Evolutionary conservation across 1,140 invertebrate genomes (phyloP), one percentile per base, ranked within the genome.

Genomic region (Drosophila kikkawai): DNA sequence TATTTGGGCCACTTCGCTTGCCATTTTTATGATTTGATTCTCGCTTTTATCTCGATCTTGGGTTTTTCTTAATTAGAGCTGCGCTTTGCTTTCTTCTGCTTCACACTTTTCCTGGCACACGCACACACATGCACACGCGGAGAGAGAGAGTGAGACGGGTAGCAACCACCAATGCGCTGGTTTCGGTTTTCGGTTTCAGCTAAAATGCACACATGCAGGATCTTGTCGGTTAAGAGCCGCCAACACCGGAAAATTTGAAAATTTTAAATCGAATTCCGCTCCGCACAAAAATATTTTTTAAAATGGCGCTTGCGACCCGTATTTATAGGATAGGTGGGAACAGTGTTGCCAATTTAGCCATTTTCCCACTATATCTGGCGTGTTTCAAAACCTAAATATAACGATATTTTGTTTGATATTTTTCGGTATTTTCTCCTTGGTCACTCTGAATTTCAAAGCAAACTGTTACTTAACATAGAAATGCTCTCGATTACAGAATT

Each of bases 1-100:
- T 92, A 95, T 95, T 86, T 91, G 95, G 73, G 94, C 95, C 78
- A 95, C 95, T 94, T 96, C 96, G 69, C 95, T 95, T 80, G 96
- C 95, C 95, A 96, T 96, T 94, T 94, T 94, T 93, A 91, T 75
- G 71, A 56, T 57, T 32, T 68, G 63, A 55, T 65, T 75, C 53
- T 55, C 65, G 22, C 17, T 41, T 74, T 71, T 70, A 39, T 19
- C 41, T 59, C 19, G 57, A 51, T 58, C 51, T 80, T 74, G 47
- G 68, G 68, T 73, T 74, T 64, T 57, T 66, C 77, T 60, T 56
- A 55, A 90, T 75, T 75, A 81, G 80, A 71, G 78, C 68, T 90
- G 80, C 74, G 63, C 74, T 66, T 56, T 87, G 36, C 78, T 90
- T 88, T 77, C 65, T 67, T 67, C 77, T 75, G 74, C 84, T 88